Evolutionary conservation across 2,888 invertebrate species (phyloP), one percentile per base, ranked within the genome.

Genomic region (Tinea trinotella): DNA sequence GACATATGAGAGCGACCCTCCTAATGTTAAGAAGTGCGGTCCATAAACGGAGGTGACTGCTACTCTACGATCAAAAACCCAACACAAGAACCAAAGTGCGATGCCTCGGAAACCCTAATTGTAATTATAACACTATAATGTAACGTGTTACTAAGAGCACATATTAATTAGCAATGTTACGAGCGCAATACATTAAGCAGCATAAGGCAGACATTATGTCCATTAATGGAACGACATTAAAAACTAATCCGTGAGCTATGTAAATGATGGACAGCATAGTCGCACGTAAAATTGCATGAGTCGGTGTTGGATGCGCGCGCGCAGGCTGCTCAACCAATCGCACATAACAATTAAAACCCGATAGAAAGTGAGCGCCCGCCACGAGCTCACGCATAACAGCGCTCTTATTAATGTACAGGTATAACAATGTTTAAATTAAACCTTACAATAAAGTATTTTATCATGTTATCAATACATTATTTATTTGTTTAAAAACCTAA

Each of bases 231-330:
- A 24, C 44, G 17, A 54, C 34, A 49, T 49, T 30, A 13, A 53
- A 34, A 53, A 57, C 56, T 60, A 70, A 72, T 69, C 64, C 67
- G 70, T 65, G 64, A 68, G 66, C 68, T 63, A 72, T 70, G 71
- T 68, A 68, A 76, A 74, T 75, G 70, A 74, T 68, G 70, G 65
- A 73, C 67, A 70, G 70, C 80, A 81, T 75, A 40, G 68, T 65
- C 67, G 73, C 85, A 85, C 85, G 85, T 85, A 83, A 80, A 83
- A 80, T 85, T 85, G 85, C 85, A 83, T 84, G 53, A 50, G 50
- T 12, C 20, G 40, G 40, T 17, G 19, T 40, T 35, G 85, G 19
- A 30, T 35, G 85, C 64, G 73, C 63, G 64, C 61, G 62, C 62
- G 58, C 60, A 57, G 61, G 61, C 62, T 72, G 73, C 73, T 62